Evolutionary conservation across 2,113 vertebrate genomes (phyloP), one percentile per base, ranked within the genome.

Genomic region (Paradisaea rubra): DNA sequence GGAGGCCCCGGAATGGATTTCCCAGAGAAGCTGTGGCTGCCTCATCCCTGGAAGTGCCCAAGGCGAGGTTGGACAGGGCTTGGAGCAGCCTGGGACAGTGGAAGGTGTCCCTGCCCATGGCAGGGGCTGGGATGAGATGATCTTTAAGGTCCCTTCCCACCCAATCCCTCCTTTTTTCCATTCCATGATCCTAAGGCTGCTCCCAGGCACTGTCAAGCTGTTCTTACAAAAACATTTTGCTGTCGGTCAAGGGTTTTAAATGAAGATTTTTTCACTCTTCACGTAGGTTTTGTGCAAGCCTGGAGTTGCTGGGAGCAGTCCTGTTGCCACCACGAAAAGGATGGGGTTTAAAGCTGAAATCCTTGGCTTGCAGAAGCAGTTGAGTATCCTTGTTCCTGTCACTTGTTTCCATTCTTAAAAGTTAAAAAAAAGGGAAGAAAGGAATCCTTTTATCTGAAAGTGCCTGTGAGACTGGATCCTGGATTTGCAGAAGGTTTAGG

Each of bases 321-420:
- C 23, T 3, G 28, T n/a, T 15, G 19, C 35, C 27, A 35, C 59
- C 6, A 39, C 20, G 1, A 78, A 89, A n/a, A 66, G 59, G 11
- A 12, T 41, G 31, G 93, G 80, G 39, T 78, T 98, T 31, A 39
- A 81, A 33, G 97, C 97, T 49, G 96, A 98, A 65, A 98, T 98
- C 72, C 57, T 98, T 22, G 95, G 96, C 23, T 44, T 98, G 82
- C 66, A 97, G 47, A 81, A 98, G 87, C 96, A 97, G 98, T 98
- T 98, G 95, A 98, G 98, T 98, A 31, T 80, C 27, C 5, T 11
- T 9, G 28, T 56, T 59, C 11, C 50, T 50, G 6, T 20, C 14
- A 1, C 2, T 0, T 4, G 5, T 13, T 76, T 49, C 11, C 4
- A 2, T 37, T 71, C 16, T 35, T 11, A 16, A 9, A 8, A 4